A percentile compares a stretch with the other conserved stretches of the same genome.
Conservation (phyloP, 2,797 vertebrate species). For the Pygocentrus nattereri region DNA sequence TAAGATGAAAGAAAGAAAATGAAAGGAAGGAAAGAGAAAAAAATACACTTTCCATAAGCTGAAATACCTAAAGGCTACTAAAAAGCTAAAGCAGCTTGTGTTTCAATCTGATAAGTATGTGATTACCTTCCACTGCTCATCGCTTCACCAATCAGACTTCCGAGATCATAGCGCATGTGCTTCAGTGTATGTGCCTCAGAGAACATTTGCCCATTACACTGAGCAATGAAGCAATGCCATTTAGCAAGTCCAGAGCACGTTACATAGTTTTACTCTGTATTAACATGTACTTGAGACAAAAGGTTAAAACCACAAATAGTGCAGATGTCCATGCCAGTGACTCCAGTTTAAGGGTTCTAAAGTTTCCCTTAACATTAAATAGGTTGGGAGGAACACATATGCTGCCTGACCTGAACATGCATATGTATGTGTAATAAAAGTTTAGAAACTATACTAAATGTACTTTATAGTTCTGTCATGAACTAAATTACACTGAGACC, state of each 20-base stretch:
- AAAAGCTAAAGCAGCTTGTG: constrained; percentile 69
- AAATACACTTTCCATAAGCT: constrained; percentile 62
- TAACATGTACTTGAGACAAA: neutral
- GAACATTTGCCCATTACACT: neutral
- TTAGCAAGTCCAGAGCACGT: neutral
- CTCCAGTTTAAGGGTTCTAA: neutral
- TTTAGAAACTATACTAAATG: too few relatives aligned
- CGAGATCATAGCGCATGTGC: constrained; percentile 50
- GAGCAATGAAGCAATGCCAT: neutral
- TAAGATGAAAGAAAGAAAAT: constrained; percentile 15
- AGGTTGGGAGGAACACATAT: neutral
- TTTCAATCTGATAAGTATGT: constrained; percentile 80
- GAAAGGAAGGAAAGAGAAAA: constrained; percentile 11
- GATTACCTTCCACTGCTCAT: constrained; percentile 65
- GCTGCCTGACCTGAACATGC: neutral
- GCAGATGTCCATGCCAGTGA: neutral
- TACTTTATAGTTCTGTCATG: too few relatives aligned
- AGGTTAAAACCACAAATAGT: neutral
- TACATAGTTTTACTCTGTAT: neutral
- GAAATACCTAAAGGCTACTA: constrained; percentile 64
- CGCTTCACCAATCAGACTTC: constrained; percentile 2
- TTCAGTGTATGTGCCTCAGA: constrained; percentile 59
- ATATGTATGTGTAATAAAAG: too few relatives aligned
- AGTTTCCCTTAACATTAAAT: neutral
- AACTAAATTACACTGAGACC: too few relatives aligned